Percentiles rank a stretch among this genome's conserved stretches.
Evolutionary conservation across 1,140 invertebrate species (phyloP).

Genomic region (Macrotrachela quadricornifera): DNA sequence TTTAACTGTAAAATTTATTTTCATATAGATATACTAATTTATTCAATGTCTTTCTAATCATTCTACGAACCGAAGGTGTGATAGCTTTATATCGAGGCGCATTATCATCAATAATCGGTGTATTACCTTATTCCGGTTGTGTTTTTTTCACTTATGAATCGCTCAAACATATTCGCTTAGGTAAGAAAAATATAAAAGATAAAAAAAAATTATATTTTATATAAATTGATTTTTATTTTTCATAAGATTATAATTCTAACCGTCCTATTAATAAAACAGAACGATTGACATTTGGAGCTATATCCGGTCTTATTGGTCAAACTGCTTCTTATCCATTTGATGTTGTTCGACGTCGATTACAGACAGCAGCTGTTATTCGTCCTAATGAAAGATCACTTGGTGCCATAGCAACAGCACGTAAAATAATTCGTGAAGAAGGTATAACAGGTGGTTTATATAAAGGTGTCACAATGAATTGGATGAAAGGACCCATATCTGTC

Average conservation of each 20-base stretch:
- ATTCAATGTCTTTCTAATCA: slow-evolving; percentile 53
- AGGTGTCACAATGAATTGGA: slow-evolving; percentile 94
- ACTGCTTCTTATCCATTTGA: slow-evolving; percentile 82
- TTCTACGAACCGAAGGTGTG: slow-evolving; percentile 55
- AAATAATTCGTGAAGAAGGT: slow-evolving; percentile 54
- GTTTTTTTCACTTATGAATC: slow-evolving; percentile 94
- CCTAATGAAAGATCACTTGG: slow-evolving; percentile 26
- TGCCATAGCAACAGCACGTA: background rate
- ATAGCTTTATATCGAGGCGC: slow-evolving; percentile 62
- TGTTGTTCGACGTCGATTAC: slow-evolving; percentile 75
- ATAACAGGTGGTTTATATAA: slow-evolving; percentile 69
- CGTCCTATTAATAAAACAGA: slow-evolving; percentile 16
- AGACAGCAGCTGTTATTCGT: slow-evolving; percentile 31
- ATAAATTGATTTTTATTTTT: background rate
- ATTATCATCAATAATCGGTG: slow-evolving; percentile 67
- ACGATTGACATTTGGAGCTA: slow-evolving; percentile 55
- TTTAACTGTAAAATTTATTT: too few species aligned
- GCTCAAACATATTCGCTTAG: slow-evolving; percentile 59
- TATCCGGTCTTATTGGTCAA: slow-evolving; percentile 78
- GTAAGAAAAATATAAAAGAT: slow-evolving; percentile 12
- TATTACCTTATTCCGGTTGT: slow-evolving; percentile 84
- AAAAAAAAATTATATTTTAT: background rate
- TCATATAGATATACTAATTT: slow-evolving; percentile 11
- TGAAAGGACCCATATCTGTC: slow-evolving; percentile 93
- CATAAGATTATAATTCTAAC: too few species aligned